Conservation (phyloP, 1,140 invertebrate genomes). For the Andricus grossulariae region DNA sequence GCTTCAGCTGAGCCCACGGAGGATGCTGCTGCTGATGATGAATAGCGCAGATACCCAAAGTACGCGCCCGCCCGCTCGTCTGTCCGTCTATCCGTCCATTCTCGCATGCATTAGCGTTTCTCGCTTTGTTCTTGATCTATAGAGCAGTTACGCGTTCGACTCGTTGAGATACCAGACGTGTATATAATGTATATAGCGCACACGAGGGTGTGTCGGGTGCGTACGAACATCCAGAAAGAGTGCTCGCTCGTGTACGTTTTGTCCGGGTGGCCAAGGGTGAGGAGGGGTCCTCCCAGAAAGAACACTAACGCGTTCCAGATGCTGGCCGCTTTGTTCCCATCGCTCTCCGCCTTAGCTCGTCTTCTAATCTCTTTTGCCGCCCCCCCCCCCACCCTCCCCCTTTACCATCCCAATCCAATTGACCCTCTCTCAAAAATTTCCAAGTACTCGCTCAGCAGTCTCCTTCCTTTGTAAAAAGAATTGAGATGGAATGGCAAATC, state of each 20-base stretch:
- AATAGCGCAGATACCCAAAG: slow-evolving; percentile 46
- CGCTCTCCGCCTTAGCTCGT: slow-evolving; percentile 48
- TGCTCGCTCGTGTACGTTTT: slow-evolving; percentile 25
- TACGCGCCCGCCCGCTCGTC: slow-evolving; percentile 18
- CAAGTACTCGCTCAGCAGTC: not conserved
- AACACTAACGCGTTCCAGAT: slow-evolving; percentile 74
- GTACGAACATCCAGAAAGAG: slow-evolving; percentile 38
- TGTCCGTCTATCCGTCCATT: slow-evolving; percentile 46
- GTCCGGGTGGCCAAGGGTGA: slow-evolving; percentile 41
- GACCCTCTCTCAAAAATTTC: slow-evolving; percentile 14
- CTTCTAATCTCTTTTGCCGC: slow-evolving; percentile 27
- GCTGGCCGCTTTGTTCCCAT: slow-evolving; percentile 71
- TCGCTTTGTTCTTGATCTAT: slow-evolving; percentile 67
- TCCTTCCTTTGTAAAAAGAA: slow-evolving; percentile 2
- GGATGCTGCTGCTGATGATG: slow-evolving; percentile 38
- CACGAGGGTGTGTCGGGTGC: slow-evolving; percentile 56
- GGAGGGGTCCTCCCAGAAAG: slow-evolving; percentile 48
- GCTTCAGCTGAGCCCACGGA: not conserved
- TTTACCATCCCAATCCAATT: slow-evolving; percentile 26
- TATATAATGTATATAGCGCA: slow-evolving; percentile 47
- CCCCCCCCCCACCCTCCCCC: slow-evolving; percentile 34
- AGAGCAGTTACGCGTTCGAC: slow-evolving; percentile 59
- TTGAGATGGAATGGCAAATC: not conserved
- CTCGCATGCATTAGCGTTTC: slow-evolving; percentile 58
- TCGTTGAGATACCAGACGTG: slow-evolving; percentile 48